phyloP scores from a whole-genome alignment of 2,113 vertebrate species.

The Pseudopodoces humilis region DNA sequence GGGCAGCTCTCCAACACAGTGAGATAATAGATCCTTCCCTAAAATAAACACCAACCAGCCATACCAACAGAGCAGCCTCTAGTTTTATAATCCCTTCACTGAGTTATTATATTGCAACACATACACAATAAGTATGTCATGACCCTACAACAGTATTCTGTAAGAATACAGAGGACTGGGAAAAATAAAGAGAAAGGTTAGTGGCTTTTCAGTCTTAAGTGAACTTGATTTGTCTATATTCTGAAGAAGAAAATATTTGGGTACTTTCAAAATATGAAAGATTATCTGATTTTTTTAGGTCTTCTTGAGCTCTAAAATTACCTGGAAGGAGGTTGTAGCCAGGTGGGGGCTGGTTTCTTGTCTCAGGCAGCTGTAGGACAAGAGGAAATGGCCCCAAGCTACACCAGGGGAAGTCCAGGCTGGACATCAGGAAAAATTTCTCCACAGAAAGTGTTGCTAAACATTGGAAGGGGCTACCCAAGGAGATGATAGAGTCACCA shows the following conservation, averaged over 20 bases:
- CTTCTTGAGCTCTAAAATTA: background rate
- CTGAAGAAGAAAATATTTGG: background rate
- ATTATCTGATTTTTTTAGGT: background rate
- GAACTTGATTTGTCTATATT: background rate
- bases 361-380: background rate
- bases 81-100: constrained; percentile 14
- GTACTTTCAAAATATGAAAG: background rate
- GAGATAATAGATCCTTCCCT: background rate
- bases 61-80: background rate
- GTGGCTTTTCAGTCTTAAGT: background rate
- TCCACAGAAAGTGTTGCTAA: background rate
- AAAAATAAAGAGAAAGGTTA: background rate
- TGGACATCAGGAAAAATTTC: background rate
- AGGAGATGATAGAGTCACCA: background rate
- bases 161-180: background rate
- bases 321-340: background rate
- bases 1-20: background rate
- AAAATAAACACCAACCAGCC: background rate
- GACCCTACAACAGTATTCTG: background rate
- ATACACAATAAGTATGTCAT: background rate
- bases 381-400: background rate
- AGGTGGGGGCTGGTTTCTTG: rapidly evolving
- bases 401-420: background rate
- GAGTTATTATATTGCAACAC: background rate
- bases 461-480: background rate